Base-by-base conservation (phyloP, 2,888 invertebrate genomes). In the Cephus nigrinus region DNA sequence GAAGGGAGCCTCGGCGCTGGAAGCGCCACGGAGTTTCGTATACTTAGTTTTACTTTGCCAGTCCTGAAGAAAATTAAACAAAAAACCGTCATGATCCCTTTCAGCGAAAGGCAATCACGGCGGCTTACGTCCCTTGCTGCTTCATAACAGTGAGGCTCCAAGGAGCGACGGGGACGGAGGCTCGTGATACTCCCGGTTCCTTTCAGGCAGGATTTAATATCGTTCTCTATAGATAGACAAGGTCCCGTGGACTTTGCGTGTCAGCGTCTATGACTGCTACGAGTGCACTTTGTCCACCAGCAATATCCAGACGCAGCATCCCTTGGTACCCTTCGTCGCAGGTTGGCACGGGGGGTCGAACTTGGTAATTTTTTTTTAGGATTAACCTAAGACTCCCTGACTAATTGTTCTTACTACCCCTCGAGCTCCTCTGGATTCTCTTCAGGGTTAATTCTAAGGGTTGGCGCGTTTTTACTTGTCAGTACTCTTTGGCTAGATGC, bases 151-250 rank as follows among this genome's bases (percentile, higher is more conserved):
- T 71, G 76, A 76, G 75, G 81, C 78, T 78, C 71, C 73, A 69
- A 69, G 73, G 69, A 34, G 11, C 72, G 68, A 12, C 4, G 32
- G 68, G 68, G 68, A 12, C 30, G 30, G 69, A n/a, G 32, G 35
- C 75, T 74, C 30, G 40, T 34, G 74, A 40, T 31, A 34, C 69
- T 69, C 34, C 34, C 78, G 78, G 81, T 82, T 83, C 82, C 87
- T 87, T 87, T 87, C 87, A 87, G 82, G 82, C 77, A 83, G 88
- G 81, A 87, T 87, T 88, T 87, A 87, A 87, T 88, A 87, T 87
- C 82, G 82, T 79, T 79, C 79, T 81, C 78, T 82, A 82, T 82
- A 72, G n/a, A 80, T 33, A 73, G 80, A 69, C n/a, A n/a, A 36
- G 34, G 78, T 80, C 36, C 68, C 40, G 68, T 34, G 33, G n/a